phyloP scores from a whole-genome alignment of 2,797 vertebrate species.

The Tragelaphus eurycerus region DNA sequence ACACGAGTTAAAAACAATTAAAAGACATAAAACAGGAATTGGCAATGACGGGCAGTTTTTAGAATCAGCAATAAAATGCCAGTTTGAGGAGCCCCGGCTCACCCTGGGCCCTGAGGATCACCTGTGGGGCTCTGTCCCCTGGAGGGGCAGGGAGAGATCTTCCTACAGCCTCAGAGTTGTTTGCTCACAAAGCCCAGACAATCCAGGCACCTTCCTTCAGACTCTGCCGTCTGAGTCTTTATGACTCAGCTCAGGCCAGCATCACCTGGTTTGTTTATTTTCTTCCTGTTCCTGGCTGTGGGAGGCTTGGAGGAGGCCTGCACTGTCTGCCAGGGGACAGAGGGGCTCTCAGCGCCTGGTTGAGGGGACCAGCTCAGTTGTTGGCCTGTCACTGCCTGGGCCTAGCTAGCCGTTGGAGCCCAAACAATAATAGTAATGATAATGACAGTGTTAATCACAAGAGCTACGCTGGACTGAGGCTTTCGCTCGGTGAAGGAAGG shows the following conservation, averaged over 20 bases:
- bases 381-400: background rate
- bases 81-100: background rate
- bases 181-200: background rate
- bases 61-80: constrained; percentile 27
- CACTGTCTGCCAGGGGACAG: background rate
- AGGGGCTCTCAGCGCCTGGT: background rate
- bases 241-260: constrained; percentile 41
- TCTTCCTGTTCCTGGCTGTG: background rate
- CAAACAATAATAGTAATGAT: background rate
- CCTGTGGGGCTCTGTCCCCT: background rate
- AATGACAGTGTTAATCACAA: background rate
- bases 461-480: background rate
- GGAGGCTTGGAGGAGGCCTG: background rate
- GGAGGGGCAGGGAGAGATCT: background rate
- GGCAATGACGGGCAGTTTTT: background rate
- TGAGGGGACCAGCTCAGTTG: background rate
- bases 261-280: background rate
- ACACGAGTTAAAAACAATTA: constrained; percentile 57
- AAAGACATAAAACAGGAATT: constrained; percentile 45
- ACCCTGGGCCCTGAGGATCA: background rate
- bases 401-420: background rate
- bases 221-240: background rate
- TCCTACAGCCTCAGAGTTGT: background rate
- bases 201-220: background rate
- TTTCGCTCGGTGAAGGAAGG: background rate